A percentile compares a stretch with the other conserved stretches of the same genome.
Evolutionary conservation across 2,113 vertebrate genomes (phyloP).

Genomic region (Grammomys dolichurus): DNA sequence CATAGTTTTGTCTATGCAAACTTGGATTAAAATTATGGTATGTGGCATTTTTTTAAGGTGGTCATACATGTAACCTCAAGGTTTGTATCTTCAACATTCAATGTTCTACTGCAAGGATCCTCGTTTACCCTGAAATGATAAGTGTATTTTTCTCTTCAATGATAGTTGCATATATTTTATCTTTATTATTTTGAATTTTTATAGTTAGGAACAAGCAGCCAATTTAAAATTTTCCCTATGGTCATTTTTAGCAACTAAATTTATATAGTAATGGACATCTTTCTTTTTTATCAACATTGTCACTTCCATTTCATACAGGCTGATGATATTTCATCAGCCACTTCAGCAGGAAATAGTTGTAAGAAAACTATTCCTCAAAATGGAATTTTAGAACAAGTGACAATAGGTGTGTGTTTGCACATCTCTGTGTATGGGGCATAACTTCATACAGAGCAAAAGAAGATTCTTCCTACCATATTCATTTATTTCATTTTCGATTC

Average conservation of each 20-base stretch:
- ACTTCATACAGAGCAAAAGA: constrained; percentile 33
- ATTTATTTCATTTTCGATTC: background rate
- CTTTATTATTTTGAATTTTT: background rate
- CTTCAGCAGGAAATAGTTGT: background rate
- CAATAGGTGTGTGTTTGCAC: background rate
- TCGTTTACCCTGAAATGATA: background rate
- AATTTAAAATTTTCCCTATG: background rate
- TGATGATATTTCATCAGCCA: background rate
- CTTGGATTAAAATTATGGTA: background rate
- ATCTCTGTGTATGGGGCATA: background rate
- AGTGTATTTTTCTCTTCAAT: background rate
- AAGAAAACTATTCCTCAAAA: background rate
- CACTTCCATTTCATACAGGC: background rate
- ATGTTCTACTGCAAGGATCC: background rate
- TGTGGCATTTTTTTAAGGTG: background rate
- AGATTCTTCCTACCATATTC: background rate
- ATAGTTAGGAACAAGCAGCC: background rate
- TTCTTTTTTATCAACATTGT: background rate
- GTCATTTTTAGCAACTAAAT: background rate
- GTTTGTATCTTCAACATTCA: background rate
- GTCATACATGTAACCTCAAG: background rate
- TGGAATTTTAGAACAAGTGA: background rate
- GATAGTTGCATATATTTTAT: background rate
- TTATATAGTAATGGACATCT: background rate
- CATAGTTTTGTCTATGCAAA: background rate